These are phyloP conservation scores for Chionomys nivalis DNA, from an alignment of 2,113 vertebrate genomes.

Conservation along the genomic window DNA sequence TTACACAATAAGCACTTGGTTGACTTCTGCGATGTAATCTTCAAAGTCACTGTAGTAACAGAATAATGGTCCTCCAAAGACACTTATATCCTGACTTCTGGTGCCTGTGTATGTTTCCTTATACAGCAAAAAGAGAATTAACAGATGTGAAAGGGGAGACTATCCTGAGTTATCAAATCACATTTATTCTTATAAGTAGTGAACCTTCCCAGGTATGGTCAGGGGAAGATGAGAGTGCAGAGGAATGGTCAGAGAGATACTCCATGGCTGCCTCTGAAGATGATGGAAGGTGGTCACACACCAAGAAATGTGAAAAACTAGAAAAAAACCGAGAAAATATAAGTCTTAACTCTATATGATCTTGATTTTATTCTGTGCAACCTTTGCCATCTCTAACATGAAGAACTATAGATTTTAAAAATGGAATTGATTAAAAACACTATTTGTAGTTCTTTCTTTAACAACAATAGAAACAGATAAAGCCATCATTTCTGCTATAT, in stretches of 20 bases:
- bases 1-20: not conserved
- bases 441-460: not conserved
- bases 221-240: not conserved
- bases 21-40: not conserved
- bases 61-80: not conserved
- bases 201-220: not conserved
- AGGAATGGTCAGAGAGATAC: not conserved
- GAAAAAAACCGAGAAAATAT: not conserved
- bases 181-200: not conserved
- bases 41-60: not conserved
- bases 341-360: not conserved
- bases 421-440: not conserved
- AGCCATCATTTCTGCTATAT: not conserved
- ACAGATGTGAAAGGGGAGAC: not conserved
- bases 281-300: not conserved
- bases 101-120: not conserved
- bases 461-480: not conserved
- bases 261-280: not conserved
- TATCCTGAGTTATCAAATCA: not conserved
- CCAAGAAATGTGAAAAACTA: not conserved
- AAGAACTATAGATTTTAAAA: not conserved
- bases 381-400: not conserved
- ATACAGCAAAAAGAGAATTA: not conserved
- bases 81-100: not conserved
- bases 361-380: not conserved